Percentiles rank a stretch among this genome's conserved stretches.
Evolutionary conservation across 1,140 invertebrate species (phyloP).

Genomic region (Calephelis virginiensis): DNA sequence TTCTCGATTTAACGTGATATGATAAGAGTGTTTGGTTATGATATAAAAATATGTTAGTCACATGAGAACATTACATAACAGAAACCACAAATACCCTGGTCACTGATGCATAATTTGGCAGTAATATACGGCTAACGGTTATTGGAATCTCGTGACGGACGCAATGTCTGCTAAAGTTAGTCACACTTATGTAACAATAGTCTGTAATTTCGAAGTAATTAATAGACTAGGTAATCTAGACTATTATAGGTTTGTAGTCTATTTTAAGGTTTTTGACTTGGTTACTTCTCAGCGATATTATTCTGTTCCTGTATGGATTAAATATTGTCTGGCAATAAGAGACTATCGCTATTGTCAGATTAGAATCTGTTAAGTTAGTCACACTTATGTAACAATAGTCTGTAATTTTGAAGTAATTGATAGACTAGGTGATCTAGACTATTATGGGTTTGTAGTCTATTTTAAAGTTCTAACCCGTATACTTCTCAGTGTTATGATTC

Average conservation of each 20-base stretch:
- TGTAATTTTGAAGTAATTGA: neutral
- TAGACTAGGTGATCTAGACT: neutral
- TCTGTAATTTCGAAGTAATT: slow-evolving; percentile 6
- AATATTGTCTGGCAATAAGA: no score
- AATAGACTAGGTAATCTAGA: neutral
- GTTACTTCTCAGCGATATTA: no score
- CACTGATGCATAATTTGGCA: slow-evolving; percentile 44
- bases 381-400: slow-evolving; percentile 36
- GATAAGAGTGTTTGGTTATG: neutral
- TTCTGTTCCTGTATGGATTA: no score
- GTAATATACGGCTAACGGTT: slow-evolving; percentile 9
- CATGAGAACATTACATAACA: neutral
- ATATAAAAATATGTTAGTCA: neutral
- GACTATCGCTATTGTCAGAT: no score
- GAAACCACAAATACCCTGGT: slow-evolving; percentile 27
- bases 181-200: slow-evolving; percentile 37
- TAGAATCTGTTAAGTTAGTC: slow-evolving; percentile 24
- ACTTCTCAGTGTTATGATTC: no score
- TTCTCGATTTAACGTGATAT: neutral
- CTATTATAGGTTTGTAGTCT: neutral
- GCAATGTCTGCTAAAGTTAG: slow-evolving; percentile 29
- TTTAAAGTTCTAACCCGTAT: neutral
- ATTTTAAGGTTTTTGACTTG: neutral
- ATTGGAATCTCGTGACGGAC: slow-evolving; percentile 38
- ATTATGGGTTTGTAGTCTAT: neutral